Evolutionary conservation across 2,797 vertebrate species (phyloP).

Genomic region (Enoplosus armatus): DNA sequence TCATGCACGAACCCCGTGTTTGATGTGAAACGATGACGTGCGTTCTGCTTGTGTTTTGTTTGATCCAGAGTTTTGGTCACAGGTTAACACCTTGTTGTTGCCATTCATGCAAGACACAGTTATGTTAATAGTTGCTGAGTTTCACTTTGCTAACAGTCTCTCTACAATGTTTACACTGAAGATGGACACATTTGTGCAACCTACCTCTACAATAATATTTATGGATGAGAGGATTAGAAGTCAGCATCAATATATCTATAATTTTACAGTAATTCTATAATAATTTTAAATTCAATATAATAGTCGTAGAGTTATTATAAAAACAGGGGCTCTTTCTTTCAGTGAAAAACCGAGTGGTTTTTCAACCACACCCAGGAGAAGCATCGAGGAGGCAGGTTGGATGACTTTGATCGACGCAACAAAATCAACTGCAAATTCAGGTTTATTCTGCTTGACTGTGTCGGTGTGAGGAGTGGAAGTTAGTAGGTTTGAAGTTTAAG

Average conservation of each 20-base stretch:
- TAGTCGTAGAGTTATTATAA: background rate
- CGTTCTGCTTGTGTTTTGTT: background rate
- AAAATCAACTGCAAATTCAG: background rate
- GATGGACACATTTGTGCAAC: background rate
- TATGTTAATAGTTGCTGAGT: too few species aligned
- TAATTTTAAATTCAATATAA: background rate
- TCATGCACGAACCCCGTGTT: constrained; percentile 20
- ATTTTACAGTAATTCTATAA: background rate
- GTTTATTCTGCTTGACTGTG: background rate
- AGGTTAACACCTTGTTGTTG: background rate
- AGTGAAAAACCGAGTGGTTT: background rate
- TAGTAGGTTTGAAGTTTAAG: background rate
- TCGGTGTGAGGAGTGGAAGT: background rate
- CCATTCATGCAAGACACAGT: background rate
- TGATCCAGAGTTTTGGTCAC: constrained; percentile 17
- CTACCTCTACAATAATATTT: background rate
- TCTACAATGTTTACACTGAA: background rate
- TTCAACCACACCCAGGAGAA: constrained; percentile 3
- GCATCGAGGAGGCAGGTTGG: background rate
- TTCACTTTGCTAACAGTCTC: too few species aligned
- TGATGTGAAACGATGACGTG: constrained; percentile 10
- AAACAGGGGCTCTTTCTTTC: background rate
- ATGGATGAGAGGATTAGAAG: background rate
- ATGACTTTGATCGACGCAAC: background rate
- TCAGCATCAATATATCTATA: background rate